phyloP scores from a whole-genome alignment of 2,797 vertebrate species.

The Chloroceryle amazona region DNA sequence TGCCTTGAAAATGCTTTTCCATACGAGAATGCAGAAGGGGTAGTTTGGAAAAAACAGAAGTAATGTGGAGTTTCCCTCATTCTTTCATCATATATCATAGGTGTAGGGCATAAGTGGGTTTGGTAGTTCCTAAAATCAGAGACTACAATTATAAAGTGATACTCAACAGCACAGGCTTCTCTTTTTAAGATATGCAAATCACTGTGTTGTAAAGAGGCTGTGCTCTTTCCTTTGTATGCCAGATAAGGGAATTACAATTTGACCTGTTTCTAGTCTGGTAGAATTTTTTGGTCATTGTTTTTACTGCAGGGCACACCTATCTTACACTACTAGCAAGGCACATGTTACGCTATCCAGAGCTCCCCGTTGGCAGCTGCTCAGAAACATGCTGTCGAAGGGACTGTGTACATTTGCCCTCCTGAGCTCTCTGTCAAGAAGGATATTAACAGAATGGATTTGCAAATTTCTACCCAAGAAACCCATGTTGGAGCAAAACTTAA shows the following conservation, averaged over 20 bases:
- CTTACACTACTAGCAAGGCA: not conserved
- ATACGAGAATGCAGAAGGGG: not conserved
- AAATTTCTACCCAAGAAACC: not conserved
- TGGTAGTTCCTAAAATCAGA: not conserved
- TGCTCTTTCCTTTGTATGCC: not conserved
- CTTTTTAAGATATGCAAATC: not conserved
- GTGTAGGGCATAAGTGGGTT: not conserved
- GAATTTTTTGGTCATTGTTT: not conserved
- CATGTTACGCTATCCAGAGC: accelerated
- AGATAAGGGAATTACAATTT: not conserved
- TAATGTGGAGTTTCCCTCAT: not conserved
- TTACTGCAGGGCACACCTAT: not conserved
- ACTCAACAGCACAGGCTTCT: not conserved
- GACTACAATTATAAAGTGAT: not conserved
- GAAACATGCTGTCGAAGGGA: not conserved
- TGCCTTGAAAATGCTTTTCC: not conserved
- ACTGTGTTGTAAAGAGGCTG: not conserved
- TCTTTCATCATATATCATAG: not conserved
- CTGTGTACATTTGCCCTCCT: not conserved
- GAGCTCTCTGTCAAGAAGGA: not conserved
- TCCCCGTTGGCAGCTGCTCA: not conserved
- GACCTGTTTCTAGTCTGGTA: not conserved
- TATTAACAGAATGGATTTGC: not conserved
- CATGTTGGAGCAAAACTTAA: not conserved
- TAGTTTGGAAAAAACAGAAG: not conserved